These are phyloP conservation scores for Drosophila diplacantha DNA, from an alignment of 2,888 invertebrate genomes.

Conservation along the genomic window DNA sequence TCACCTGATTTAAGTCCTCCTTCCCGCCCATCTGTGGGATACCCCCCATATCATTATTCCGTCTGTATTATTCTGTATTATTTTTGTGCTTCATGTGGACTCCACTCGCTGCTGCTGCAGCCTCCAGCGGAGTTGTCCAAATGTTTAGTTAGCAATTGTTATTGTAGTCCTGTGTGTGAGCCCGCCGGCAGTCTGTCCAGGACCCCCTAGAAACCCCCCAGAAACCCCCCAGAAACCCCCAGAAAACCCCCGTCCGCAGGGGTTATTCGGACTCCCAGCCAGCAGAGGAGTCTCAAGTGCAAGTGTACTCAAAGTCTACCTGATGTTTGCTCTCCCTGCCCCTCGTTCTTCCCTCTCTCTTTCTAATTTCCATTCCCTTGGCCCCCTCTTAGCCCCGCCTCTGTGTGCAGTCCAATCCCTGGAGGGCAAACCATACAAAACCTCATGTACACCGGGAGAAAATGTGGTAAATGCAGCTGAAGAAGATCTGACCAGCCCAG, in stretches of 20 bases:
- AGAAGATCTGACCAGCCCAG: too few relatives aligned
- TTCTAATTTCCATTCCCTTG: slow-evolving; percentile 3
- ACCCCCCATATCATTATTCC: slow-evolving; percentile 24
- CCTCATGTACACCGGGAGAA: slow-evolving; percentile 15
- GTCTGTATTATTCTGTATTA: slow-evolving; percentile 18
- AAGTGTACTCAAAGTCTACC: slow-evolving; percentile 48
- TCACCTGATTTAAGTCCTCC: slow-evolving; percentile 5
- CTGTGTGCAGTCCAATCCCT: slow-evolving; percentile 28
- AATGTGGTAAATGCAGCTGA: neutral
- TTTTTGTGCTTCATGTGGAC: slow-evolving; percentile 26
- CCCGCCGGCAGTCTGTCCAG: slow-evolving; percentile 28
- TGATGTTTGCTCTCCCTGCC: slow-evolving; percentile 28
- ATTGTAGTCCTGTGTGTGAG: slow-evolving; percentile 24
- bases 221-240: neutral
- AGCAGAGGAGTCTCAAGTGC: slow-evolving; percentile 40
- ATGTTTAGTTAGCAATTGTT: slow-evolving; percentile 52
- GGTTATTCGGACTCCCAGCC: slow-evolving; percentile 5
- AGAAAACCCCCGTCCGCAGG: slow-evolving; percentile 1
- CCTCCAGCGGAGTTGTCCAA: slow-evolving; percentile 46
- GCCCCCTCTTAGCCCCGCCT: neutral
- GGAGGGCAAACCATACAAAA: slow-evolving; percentile 36
- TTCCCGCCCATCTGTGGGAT: neutral
- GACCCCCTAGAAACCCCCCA: neutral
- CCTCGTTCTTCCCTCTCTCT: neutral
- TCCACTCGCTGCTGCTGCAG: slow-evolving; percentile 9